A percentile compares a stretch with the other conserved stretches of the same genome.
phyloP scores from a whole-genome alignment of 2,888 invertebrate genomes.

The Archips xylosteana region DNA sequence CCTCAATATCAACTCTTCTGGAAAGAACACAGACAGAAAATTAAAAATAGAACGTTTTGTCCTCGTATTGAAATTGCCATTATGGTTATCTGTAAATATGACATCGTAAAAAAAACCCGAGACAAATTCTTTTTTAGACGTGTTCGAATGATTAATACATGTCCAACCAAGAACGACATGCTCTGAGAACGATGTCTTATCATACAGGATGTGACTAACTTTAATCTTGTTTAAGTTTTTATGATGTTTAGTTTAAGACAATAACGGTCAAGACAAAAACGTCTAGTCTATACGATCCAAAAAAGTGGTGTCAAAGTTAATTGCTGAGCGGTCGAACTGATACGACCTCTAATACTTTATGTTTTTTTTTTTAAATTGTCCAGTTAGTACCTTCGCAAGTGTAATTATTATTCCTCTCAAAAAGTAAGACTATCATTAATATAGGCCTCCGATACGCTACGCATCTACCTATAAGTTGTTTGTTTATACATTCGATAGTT shows the following conservation, averaged over 20 bases:
- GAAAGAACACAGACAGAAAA: background rate
- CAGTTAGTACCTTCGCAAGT: background rate
- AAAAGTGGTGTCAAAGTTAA: slow-evolving; percentile 33
- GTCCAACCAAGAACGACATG: slow-evolving; percentile 11
- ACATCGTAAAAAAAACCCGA: slow-evolving; percentile 20
- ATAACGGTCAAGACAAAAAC: slow-evolving; percentile 15
- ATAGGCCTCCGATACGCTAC: background rate
- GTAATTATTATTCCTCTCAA: too few relatives aligned
- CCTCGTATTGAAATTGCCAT: background rate
- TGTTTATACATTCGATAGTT: too few relatives aligned
- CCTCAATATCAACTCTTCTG: too few relatives aligned
- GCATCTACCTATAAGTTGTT: too few relatives aligned
- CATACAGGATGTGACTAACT: slow-evolving; percentile 51
- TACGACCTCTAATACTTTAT: background rate
- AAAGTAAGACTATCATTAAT: too few relatives aligned
- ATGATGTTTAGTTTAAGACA: slow-evolving; percentile 15
- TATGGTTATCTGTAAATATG: background rate
- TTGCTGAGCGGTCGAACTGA: slow-evolving; percentile 2
- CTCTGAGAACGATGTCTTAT: slow-evolving; percentile 63
- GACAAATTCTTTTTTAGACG: slow-evolving; percentile 24
- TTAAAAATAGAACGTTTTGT: background rate
- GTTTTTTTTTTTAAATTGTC: background rate
- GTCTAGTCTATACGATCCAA: slow-evolving; percentile 16
- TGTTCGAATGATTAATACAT: slow-evolving; percentile 32
- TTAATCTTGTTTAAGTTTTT: slow-evolving; percentile 36